These are phyloP conservation scores for Chaetodon trifasciatus DNA, from an alignment of 2,797 vertebrate species.

Conservation along the genomic window DNA sequence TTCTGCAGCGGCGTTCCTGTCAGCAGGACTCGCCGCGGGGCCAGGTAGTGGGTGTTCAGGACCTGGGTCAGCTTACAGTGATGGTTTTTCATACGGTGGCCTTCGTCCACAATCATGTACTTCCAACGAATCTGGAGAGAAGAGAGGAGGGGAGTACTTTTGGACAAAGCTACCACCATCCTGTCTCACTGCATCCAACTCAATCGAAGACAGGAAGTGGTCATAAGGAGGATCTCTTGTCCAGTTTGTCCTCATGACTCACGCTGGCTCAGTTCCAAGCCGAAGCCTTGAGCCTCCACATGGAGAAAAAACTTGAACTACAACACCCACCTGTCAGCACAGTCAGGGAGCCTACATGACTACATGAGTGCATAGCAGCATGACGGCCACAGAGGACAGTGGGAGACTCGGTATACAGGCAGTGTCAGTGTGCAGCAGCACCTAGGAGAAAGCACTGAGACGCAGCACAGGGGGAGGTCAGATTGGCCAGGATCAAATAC, in stretches of 20 bases:
- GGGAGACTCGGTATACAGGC: conserved; percentile 64
- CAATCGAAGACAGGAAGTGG: conserved; percentile 25
- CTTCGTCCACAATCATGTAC: conserved; percentile 99
- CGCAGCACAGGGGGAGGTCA: conserved; percentile 71
- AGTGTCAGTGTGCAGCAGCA: conserved; percentile 69
- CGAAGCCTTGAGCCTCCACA: conserved; percentile 43
- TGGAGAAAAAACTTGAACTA: conserved; percentile 44
- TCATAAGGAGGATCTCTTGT: conserved; percentile 41
- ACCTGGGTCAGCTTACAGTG: conserved; percentile 99
- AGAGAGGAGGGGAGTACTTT: background rate
- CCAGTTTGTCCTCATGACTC: conserved; percentile 52
- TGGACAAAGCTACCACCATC: background rate
- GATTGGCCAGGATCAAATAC: conserved; percentile 50
- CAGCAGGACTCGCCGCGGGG: conserved; percentile 94
- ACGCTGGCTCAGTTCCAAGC: conserved; percentile 44
- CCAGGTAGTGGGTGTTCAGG: conserved; percentile 97
- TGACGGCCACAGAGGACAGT: conserved; percentile 72
- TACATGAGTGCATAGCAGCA: conserved; percentile 79
- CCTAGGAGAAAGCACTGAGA: conserved; percentile 80
- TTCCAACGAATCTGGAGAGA: conserved; percentile 94
- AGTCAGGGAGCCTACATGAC: conserved; percentile 74
- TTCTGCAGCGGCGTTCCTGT: conserved; percentile 97
- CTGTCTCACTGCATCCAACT: background rate
- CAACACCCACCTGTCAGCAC: conserved; percentile 74
- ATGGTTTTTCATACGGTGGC: conserved; percentile 99